Evolutionary conservation across 1,140 invertebrate species (phyloP), one percentile per base, ranked within the genome.

Genomic region (Trichoplusia ni): DNA sequence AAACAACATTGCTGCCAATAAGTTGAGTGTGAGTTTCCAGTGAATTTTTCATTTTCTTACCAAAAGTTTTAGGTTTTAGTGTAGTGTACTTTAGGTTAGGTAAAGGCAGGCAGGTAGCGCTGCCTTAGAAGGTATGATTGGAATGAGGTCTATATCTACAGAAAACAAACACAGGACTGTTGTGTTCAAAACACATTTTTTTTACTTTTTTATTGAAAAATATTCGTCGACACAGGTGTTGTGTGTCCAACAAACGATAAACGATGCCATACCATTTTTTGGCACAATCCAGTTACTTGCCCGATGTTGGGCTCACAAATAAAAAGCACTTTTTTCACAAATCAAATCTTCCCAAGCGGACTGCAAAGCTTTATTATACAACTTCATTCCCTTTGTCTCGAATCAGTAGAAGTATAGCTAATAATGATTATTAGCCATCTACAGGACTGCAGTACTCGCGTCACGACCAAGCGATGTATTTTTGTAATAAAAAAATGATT

Each of bases 131-230:
- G n/a, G n/a, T n/a, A n/a, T n/a, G n/a, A n/a, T n/a, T n/a, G n/a
- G n/a, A n/a, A n/a, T n/a, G n/a, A n/a, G n/a, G n/a, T n/a, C n/a
- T n/a, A n/a, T n/a, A n/a, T n/a, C n/a, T n/a, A n/a, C n/a, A n/a
- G n/a, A n/a, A n/a, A n/a, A n/a, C n/a, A 89, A 89, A 82, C 68
- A 75, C 75, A 25, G 44, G 46, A 80, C 66, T 89, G 86, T 89
- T 86, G 86, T 89, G 84, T 89, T 89, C 70, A 82, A 84, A 89
- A 87, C 84, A 89, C 86, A 79, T 86, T 87, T 89, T 84, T 87
- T 88, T 75, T 73, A 72, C 62, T 81, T 85, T 88, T 89, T 89
- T 86, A 86, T 89, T 87, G 82, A 86, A 86, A 87, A 89, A 86
- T 84, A 80, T 80, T 73, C 69, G 62, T 71, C 67, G 82, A 83